Conservation (phyloP, 2,888 invertebrate genomes). For the Linnaemya vulpina region DNA sequence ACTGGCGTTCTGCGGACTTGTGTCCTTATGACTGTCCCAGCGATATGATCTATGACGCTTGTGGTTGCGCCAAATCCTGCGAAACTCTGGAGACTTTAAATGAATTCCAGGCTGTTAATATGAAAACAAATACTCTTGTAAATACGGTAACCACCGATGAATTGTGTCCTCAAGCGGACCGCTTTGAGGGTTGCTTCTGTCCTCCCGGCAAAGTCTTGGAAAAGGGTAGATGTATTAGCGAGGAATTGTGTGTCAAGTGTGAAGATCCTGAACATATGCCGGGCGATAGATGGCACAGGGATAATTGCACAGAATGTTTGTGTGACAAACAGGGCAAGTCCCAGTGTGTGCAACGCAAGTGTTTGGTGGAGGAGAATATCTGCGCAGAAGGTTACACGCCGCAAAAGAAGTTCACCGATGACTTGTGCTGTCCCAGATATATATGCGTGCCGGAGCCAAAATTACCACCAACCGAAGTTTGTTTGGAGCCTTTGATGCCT, state of each 20-base stretch:
- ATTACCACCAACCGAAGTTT: constrained; percentile 83
- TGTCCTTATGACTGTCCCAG: constrained; percentile 87
- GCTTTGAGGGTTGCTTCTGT: constrained; percentile 93
- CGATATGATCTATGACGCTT: constrained; percentile 80
- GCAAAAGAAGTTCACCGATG: constrained; percentile 84
- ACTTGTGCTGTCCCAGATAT: constrained; percentile 88
- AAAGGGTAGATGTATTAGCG: constrained; percentile 88
- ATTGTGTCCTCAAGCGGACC: constrained; percentile 83
- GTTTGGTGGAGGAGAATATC: constrained; percentile 85
- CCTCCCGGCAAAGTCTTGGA: constrained; percentile 88
- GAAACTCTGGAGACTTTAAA: constrained; percentile 77
- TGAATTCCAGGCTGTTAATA: constrained; percentile 78
- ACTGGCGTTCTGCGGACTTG: constrained; percentile 86
- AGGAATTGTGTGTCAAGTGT: constrained; percentile 88
- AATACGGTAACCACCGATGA: constrained; percentile 77
- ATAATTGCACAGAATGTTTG: constrained; percentile 89
- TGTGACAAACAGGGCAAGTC: constrained; percentile 86
- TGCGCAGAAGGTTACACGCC: constrained; percentile 86
- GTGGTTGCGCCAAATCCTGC: constrained; percentile 82
- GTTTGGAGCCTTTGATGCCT: constrained; percentile 87
- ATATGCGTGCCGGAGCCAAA: constrained; percentile 86
- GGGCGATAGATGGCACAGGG: constrained; percentile 87
- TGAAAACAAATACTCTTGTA: constrained; percentile 77
- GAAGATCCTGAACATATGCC: constrained; percentile 87
- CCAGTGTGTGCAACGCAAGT: constrained; percentile 86